Evolutionary conservation across 1,140 invertebrate species (phyloP), one percentile per base, ranked within the genome.

Genomic region (Dreissena polymorpha): DNA sequence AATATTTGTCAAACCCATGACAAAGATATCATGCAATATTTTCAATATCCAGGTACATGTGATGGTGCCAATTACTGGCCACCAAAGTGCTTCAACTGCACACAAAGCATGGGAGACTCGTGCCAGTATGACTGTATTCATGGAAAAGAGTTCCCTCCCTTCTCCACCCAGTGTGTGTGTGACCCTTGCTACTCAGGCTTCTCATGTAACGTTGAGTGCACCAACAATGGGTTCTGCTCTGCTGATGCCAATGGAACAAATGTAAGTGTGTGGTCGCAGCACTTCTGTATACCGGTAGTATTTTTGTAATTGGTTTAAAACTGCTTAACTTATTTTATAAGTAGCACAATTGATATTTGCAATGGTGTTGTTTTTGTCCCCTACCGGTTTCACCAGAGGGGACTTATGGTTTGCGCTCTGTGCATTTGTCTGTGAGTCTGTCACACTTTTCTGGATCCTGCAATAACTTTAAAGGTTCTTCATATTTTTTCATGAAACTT

Each of bases 101-200:
- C 64, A 0, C 53, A 81, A 25, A 85, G 88, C 12, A 90, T 90
- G 89, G 90, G 90, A 18, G 60, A 78, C 13, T 84, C 84, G n/a
- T 90, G 90, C 86, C 85, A 90, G 70, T 86, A 88, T 53, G 79
- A 85, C 21, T 90, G 90, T 88, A 74, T 90, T 7, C 84, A 90
- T 85, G 90, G 90, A 13, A 60, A 70, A 14, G 89, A 90, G 76
- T 67, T 76, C 49, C 85, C 87, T 13, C 83, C 86, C 5, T 90
- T 90, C 75, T 85, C 74, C 21, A 75, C 84, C 6, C 74, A 72
- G 13, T 90, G 90, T 82, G 25, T 83, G 29, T 90, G 90, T 81
- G 86, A 90, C 39, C 63, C 83, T 5, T 90, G 90, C 63, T 90
- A 87, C 79, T 85, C 86, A 50, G 90, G 84, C 50, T 77, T 86